Evolutionary conservation across 2,113 vertebrate genomes (phyloP).

Genomic region (Tupaia tana): DNA sequence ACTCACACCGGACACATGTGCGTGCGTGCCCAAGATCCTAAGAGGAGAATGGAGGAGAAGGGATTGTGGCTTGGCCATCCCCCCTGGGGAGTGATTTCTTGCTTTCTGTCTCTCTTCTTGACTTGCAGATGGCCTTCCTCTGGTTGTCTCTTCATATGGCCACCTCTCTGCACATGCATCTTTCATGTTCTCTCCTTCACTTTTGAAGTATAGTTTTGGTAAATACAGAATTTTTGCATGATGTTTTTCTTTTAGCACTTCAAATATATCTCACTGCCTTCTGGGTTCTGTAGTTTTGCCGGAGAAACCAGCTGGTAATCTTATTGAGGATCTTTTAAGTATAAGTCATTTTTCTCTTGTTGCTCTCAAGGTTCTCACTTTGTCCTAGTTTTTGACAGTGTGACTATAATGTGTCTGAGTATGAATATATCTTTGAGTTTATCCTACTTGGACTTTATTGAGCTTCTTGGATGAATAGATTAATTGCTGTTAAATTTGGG

Average conservation of each 20-base stretch:
- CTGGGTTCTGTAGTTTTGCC: not conserved
- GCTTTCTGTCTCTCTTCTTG: not conserved
- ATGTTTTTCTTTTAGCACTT: not conserved
- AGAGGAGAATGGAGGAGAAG: no score
- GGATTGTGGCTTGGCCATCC: no score
- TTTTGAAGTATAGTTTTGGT: constrained; percentile 30
- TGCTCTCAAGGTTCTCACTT: not conserved
- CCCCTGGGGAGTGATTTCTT: no score
- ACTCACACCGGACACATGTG: no score
- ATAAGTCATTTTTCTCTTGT: not conserved
- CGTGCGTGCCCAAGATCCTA: no score
- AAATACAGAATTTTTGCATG: not conserved
- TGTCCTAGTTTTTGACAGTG: constrained; percentile 15
- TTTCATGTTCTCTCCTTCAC: not conserved
- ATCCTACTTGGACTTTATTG: not conserved
- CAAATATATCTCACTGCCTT: not conserved
- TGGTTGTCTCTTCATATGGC: not conserved
- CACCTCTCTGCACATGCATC: not conserved
- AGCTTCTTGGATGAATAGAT: constrained; percentile 26
- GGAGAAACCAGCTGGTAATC: not conserved
- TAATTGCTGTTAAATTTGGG: not conserved
- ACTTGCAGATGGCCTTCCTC: not conserved
- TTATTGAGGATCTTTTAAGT: not conserved
- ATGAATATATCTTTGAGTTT: not conserved
- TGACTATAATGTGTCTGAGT: not conserved